These are phyloP conservation scores for Eutrigla gurnardus DNA, from an alignment of 2,797 vertebrate genomes.

Conservation along the genomic window DNA sequence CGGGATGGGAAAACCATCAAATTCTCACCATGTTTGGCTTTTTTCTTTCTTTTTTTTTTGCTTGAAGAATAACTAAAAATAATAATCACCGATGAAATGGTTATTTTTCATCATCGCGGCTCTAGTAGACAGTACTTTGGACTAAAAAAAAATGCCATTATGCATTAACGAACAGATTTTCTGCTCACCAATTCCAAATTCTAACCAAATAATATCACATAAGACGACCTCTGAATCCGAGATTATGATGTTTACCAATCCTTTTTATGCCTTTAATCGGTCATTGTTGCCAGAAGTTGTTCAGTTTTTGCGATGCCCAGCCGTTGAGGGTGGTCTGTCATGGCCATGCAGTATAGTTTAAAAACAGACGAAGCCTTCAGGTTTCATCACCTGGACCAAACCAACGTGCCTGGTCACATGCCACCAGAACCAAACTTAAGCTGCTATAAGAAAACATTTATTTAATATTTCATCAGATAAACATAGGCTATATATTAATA, in stretches of 20 bases:
- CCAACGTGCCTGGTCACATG: slow-evolving; percentile 76
- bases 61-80: slow-evolving; percentile 1
- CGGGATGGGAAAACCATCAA: not conserved
- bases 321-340: not conserved
- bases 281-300: slow-evolving; percentile 10
- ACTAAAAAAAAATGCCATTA: not conserved
- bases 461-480: slow-evolving; percentile 55
- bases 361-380: slow-evolving; percentile 39
- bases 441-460: slow-evolving; percentile 73
- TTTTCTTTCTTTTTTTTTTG: not conserved
- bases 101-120: not conserved
- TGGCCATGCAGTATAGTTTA: slow-evolving; percentile 31
- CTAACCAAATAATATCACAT: not conserved
- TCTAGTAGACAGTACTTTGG: not conserved
- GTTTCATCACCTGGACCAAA: slow-evolving; percentile 74
- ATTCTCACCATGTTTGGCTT: not conserved
- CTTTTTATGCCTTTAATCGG: slow-evolving; percentile 5
- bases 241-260: not conserved
- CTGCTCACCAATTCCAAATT: not conserved
- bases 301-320: slow-evolving; percentile 8
- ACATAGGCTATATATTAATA: slow-evolving; percentile 52
- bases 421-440: slow-evolving; percentile 70
- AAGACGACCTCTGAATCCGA: not conserved
- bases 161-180: slow-evolving; percentile 1
- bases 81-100: too few relatives aligned